A percentile compares a stretch with the other conserved stretches of the same genome.
phyloP scores from a whole-genome alignment of 35 echinoderm and acorn worm species.

The Holothuria glaberrima region DNA sequence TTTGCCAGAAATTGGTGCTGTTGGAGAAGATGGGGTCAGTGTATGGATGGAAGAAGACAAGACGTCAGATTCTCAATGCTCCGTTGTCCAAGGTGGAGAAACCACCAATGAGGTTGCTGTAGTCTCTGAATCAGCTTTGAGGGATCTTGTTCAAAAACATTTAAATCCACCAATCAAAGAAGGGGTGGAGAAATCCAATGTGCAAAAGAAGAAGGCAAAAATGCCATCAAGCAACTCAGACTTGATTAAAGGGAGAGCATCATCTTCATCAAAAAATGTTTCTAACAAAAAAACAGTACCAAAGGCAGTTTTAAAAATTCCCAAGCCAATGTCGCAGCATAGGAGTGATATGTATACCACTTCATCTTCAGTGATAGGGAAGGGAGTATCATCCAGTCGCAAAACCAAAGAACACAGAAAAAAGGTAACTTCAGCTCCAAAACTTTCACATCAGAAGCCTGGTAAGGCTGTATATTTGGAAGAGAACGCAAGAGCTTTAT shows the following conservation, averaged over 20 bases:
- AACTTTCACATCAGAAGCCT: neutral
- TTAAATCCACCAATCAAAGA: neutral
- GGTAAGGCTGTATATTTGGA: neutral
- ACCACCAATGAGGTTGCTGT: neutral
- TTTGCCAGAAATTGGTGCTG: neutral
- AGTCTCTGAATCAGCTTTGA: conserved; percentile 1
- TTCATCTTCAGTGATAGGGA: conserved; percentile 13
- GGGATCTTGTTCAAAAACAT: conserved; percentile 6
- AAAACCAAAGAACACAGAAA: neutral
- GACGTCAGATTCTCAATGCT: neutral
- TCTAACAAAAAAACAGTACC: neutral
- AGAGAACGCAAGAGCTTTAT: too few relatives aligned
- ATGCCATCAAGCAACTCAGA: neutral
- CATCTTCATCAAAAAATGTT: neutral
- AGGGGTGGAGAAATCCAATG: too few relatives aligned
- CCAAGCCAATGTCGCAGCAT: neutral
- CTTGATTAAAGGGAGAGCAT: neutral
- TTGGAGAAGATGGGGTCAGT: neutral
- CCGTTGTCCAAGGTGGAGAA: neutral
- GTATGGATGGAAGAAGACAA: neutral
- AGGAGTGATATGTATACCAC: conserved; percentile 15
- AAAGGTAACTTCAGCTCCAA: neutral
- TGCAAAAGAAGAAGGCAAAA: neutral
- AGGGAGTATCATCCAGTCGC: neutral
- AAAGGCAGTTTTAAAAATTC: conserved; percentile 6